Evolutionary conservation across 92 coral and sea anemone species (phyloP), one percentile per base, ranked within the genome.

Genomic region (Heliopora coerulea): DNA sequence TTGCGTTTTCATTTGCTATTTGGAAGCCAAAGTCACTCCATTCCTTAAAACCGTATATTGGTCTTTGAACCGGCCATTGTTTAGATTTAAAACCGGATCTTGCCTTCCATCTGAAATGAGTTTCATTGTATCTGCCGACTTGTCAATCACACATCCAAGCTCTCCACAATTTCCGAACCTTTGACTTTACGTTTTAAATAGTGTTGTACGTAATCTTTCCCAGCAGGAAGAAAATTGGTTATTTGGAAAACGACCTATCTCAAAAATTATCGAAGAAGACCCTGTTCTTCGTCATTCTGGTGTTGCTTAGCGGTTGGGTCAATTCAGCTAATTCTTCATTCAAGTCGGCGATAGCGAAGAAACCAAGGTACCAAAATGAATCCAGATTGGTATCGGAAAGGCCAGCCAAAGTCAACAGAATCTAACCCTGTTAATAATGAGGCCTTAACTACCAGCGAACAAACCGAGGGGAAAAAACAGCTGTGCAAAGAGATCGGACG

Each of bases 401-500:
- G 31, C 9, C 13, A 2, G 59, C 59, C 26, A 67, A 42, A 67
- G 29, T 17, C 26, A 0, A 67, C 74, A 49, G 14, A 0, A 63
- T 63, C 70, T 8, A 27, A 63, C 30, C 41, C 49, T 17, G 59
- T 25, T 19, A 49, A 44, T 30, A 67, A 67, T n/a, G n/a, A n/a
- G 21, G 24, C 14, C n/a, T 67, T 48, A 25, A 49, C 32, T 27
- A 37, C 37, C 49, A 15, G 74, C 0, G 80, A 84, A 33, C 60
- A 86, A n/a, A 62, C 82, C 29, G 63, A 72, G 29, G 83, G 82
- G 40, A 49, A 68, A 65, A 78, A 73, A 66, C 70, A 86, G 57
- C 49, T 80, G 11, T 91, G 96, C 60, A 78, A 65, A 60, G 83
- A 78, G 50, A 84, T 91, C 54, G 97, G 97, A 19, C 81, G 81